These are phyloP conservation scores for Sminthopsis crassicaudata DNA, from an alignment of 2,113 vertebrate species.

Conservation along the genomic window DNA sequence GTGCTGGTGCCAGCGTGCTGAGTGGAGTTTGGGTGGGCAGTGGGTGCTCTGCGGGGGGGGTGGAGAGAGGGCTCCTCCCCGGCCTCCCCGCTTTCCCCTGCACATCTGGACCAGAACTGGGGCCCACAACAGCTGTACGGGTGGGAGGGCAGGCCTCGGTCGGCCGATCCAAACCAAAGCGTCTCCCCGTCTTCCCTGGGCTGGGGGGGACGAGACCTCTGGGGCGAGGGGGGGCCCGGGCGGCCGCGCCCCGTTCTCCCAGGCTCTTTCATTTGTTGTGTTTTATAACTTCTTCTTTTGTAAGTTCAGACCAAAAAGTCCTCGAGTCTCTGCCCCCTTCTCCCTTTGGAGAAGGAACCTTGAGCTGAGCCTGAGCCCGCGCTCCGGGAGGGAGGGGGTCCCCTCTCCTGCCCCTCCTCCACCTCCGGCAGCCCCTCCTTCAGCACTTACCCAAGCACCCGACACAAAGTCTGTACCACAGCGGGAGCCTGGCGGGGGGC, in stretches of 20 bases:
- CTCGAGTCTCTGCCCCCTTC: constrained; percentile 2
- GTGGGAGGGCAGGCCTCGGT: not conserved
- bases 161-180: not conserved
- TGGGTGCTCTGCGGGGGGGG: constrained; percentile 67
- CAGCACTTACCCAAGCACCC: constrained; percentile 90
- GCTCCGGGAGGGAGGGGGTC: constrained; percentile 64
- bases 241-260: not conserved
- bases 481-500: not conserved
- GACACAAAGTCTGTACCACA: constrained; percentile 91
- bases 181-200: constrained; percentile 29
- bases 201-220: not conserved
- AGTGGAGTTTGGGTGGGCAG: not conserved
- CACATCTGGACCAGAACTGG: constrained; percentile 74
- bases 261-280: constrained; percentile 76
- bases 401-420: not conserved
- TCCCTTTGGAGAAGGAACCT: constrained; percentile 44
- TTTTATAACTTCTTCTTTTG: constrained; percentile 79
- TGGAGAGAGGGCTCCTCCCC: constrained; percentile 77
- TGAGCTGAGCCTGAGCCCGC: constrained; percentile 54
- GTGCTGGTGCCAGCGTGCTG: not conserved
- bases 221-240: too few relatives aligned
- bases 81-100: constrained; percentile 68
- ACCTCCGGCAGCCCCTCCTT: constrained; percentile 64
- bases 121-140: constrained; percentile 78
- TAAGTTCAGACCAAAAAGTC: constrained; percentile 92